Percentiles rank a stretch among this genome's conserved stretches.
Evolutionary conservation across 92 coral and sea anemone genomes (phyloP).

Genomic region (Phenganax marumi): DNA sequence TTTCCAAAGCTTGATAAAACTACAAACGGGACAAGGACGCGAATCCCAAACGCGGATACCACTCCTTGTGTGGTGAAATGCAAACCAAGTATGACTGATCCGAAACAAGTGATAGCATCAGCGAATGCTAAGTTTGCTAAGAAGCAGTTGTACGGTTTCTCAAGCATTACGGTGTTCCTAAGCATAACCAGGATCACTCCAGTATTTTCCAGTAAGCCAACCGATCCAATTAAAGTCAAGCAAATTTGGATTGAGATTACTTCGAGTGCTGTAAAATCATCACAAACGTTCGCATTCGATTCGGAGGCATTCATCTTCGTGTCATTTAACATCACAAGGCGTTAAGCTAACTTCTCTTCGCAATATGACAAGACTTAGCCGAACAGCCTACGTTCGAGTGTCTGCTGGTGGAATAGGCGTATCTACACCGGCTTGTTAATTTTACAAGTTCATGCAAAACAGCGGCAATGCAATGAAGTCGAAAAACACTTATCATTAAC

Average conservation of each 20-base stretch:
- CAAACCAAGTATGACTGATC: background rate
- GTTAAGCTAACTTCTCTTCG: too few relatives aligned
- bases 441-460: too few relatives aligned
- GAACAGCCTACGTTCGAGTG: too few relatives aligned
- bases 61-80: too few relatives aligned
- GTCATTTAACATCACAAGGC: background rate
- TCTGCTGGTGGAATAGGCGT: too few relatives aligned
- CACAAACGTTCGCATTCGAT: background rate
- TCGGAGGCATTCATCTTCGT: background rate
- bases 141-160: slow-evolving; percentile 14
- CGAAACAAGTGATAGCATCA: slow-evolving; percentile 11
- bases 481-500: too few relatives aligned
- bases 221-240: background rate
- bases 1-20: slow-evolving; percentile 2
- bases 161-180: background rate
- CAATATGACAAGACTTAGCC: too few relatives aligned
- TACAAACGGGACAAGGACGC: background rate
- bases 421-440: too few relatives aligned
- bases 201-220: slow-evolving; percentile 15
- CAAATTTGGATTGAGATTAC: background rate
- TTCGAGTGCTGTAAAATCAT: background rate
- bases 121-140: slow-evolving; percentile 8
- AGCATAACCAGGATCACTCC: slow-evolving; percentile 1
- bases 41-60: background rate
- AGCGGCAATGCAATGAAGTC: too few relatives aligned